Percentiles rank a stretch among this genome's conserved stretches.
Conservation (phyloP, 2,797 vertebrate species). For the Chlorospingus semifuscus region DNA sequence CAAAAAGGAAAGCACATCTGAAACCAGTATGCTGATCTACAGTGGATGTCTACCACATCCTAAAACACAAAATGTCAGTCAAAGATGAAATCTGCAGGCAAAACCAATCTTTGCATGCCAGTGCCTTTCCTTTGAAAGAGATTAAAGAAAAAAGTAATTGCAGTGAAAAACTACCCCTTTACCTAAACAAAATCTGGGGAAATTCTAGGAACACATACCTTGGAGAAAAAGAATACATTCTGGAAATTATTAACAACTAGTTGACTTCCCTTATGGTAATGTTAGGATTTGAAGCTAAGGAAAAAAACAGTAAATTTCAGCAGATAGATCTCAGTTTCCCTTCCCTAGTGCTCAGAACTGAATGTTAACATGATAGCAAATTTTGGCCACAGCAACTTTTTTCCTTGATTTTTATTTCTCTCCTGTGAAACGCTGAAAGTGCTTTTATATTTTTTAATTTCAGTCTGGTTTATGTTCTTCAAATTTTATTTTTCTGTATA, state of each 20-base stretch:
- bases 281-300: neutral
- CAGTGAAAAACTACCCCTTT: neutral
- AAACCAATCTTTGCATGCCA: slow-evolving; percentile 21
- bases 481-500: slow-evolving; percentile 8
- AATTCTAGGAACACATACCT: neutral
- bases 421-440: neutral
- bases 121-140: slow-evolving; percentile 5
- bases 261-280: neutral
- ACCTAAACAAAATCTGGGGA: neutral
- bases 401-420: neutral
- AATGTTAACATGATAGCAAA: neutral
- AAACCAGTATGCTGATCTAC: slow-evolving; percentile 4
- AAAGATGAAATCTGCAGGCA: slow-evolving; percentile 35
- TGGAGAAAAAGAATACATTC: neutral
- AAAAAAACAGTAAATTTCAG: neutral
- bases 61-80: slow-evolving; percentile 14
- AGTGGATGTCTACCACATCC: slow-evolving; percentile 22
- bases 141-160: neutral
- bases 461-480: neutral
- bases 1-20: slow-evolving; percentile 34
- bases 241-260: neutral
- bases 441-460: neutral
- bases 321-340: neutral
- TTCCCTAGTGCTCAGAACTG: neutral
- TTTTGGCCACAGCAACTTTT: neutral